Base-by-base conservation (phyloP, 2,113 vertebrate species). In the Mobula birostris region DNA sequence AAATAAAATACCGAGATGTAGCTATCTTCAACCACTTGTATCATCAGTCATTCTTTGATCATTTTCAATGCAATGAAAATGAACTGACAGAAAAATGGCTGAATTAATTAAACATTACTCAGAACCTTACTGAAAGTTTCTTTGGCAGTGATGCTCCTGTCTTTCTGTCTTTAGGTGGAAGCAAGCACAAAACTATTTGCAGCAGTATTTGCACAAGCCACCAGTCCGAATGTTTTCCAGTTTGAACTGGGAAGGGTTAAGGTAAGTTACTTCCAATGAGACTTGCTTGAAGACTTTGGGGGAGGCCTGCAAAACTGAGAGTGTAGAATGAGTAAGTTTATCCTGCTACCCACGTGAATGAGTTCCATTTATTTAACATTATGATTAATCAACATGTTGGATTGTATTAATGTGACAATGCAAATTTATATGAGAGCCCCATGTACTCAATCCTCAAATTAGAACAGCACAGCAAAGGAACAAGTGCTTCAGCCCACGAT, bases 111-210 rank as follows among this genome's bases (percentile, higher is more conserved):
- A 11, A 14, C 8, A 29, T 74, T 74, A 68, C 21, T 21, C 3
- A 24, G 12, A 76, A 74, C 0, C 68, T 12, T 48, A 29, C 36
- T 27, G 36, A 91, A 91, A 70, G 15, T 48, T 72, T 15, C 91
- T 36, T 56, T 40, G 56, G 91, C 91, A 74, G 21, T 93, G 8
- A 93, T 29, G 24, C 74, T 36, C 56, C 48, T 4, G 63, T 79
- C 14, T 14, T 36, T 94, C 76, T 93, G 58, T 95, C 88, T 95
- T 66, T 96, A 99, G 98, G 98, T 99, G 96, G 98, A 99, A 95
- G 98, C 98, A 2, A 99, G 98, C 82, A 99, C 98, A 0, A 99
- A 99, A 94, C 96, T 99, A 94, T 99, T 99, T 95, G 98, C 98
- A 94, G 98, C 98, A 63, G 98, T 99, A 92, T 99, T 99, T 96